Evolutionary conservation across 2,888 invertebrate species (phyloP).

Genomic region (Entomobrya multifasciata): DNA sequence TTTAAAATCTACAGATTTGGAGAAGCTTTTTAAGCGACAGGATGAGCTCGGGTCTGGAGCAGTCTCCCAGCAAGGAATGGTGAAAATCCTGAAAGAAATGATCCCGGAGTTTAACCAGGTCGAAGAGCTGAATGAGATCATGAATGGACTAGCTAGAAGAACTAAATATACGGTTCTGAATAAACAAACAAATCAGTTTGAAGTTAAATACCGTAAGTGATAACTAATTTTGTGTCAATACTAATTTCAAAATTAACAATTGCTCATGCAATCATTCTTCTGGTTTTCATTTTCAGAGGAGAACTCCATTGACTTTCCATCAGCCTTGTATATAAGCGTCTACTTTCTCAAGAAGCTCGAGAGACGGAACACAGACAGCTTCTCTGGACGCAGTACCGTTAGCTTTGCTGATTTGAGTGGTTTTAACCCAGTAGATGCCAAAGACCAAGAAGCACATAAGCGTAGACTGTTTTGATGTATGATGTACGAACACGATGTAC

Average conservation of each 20-base stretch:
- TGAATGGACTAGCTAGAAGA: constrained; percentile 49
- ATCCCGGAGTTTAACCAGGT: constrained; percentile 70
- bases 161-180: constrained; percentile 73
- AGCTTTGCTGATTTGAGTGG: constrained; percentile 52
- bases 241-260: too few relatives aligned
- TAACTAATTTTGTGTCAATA: too few relatives aligned
- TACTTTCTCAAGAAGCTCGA: constrained; percentile 71
- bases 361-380: constrained; percentile 63
- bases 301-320: constrained; percentile 75
- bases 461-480: constrained; percentile 30
- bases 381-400: constrained; percentile 50
- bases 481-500: neutral
- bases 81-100: constrained; percentile 64
- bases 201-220: constrained; percentile 73
- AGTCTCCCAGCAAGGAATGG: constrained; percentile 67
- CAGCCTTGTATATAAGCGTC: constrained; percentile 70
- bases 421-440: constrained; percentile 32
- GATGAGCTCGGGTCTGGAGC: constrained; percentile 68
- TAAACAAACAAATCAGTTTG: constrained; percentile 69
- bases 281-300: constrained; percentile 59
- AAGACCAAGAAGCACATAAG: neutral
- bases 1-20: constrained; percentile 56
- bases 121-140: constrained; percentile 70
- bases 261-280: too few relatives aligned
- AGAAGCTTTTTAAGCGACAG: constrained; percentile 73